Evolutionary conservation across 2,888 invertebrate genomes (phyloP).

Genomic region (Hydrotaea cyrtoneurina): DNA sequence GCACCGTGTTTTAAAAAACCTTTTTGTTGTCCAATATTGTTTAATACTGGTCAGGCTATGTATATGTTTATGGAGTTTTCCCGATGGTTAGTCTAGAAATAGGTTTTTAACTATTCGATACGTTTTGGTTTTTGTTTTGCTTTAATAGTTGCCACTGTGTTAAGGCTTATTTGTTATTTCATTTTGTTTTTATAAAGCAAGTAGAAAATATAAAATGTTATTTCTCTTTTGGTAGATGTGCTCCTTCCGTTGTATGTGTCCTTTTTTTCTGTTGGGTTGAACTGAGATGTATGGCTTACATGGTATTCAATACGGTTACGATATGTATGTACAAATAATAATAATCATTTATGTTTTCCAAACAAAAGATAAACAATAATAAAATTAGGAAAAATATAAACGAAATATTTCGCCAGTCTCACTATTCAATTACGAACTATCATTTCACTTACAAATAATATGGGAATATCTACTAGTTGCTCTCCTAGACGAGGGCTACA

Average conservation of each 20-base stretch:
- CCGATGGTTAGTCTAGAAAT: slow-evolving; percentile 19
- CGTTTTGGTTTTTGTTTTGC: slow-evolving; percentile 36
- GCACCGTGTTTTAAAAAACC: slow-evolving; percentile 38
- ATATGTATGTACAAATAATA: slow-evolving; percentile 64
- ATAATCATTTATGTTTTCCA: slow-evolving; percentile 20
- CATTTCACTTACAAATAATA: too few species aligned
- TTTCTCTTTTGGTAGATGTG: slow-evolving; percentile 47
- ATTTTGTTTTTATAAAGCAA: slow-evolving; percentile 65
- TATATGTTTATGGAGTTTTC: slow-evolving; percentile 27
- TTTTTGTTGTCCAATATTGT: slow-evolving; percentile 46
- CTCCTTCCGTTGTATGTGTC: background rate
- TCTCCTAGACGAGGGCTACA: too few species aligned
- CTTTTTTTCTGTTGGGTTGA: background rate
- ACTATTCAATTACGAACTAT: too few species aligned
- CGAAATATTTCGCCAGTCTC: too few species aligned
- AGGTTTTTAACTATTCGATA: slow-evolving; percentile 9
- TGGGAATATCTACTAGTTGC: too few species aligned
- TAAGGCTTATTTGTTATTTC: slow-evolving; percentile 56
- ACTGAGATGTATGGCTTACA: background rate
- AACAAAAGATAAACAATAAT: background rate
- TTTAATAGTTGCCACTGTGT: slow-evolving; percentile 63
- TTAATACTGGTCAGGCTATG: slow-evolving; percentile 64
- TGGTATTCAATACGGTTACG: slow-evolving; percentile 6
- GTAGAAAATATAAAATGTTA: slow-evolving; percentile 71
- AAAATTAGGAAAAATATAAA: background rate